These are phyloP conservation scores for Limenitis arthemis DNA, from an alignment of 2,888 invertebrate genomes.

Conservation along the genomic window DNA sequence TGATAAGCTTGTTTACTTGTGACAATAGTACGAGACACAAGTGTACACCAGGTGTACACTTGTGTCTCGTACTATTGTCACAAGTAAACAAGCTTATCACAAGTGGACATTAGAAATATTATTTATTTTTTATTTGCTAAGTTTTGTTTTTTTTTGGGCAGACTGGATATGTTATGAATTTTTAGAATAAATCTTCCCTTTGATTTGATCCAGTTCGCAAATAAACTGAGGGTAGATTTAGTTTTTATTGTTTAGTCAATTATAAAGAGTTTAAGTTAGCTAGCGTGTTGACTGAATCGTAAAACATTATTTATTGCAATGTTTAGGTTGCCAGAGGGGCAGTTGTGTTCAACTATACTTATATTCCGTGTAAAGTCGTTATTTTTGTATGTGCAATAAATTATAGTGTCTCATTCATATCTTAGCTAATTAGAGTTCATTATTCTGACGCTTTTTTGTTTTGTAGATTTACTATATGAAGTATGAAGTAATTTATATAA, in stretches of 20 bases:
- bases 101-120: conserved; percentile 21
- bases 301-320: conserved; percentile 30
- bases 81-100: conserved; percentile 1
- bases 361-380: conserved; percentile 42
- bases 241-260: conserved; percentile 25
- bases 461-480: conserved; percentile 25
- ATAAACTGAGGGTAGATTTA: conserved; percentile 3
- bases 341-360: conserved; percentile 24
- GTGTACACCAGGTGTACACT: conserved; percentile 12
- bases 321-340: conserved; percentile 14
- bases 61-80: conserved; percentile 9
- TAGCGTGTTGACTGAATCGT: conserved; percentile 22
- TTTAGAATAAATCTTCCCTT: conserved; percentile 4
- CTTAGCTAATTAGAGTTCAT: conserved; percentile 65
- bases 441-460: conserved; percentile 58
- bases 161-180: conserved; percentile 8
- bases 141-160: conserved; percentile 30
- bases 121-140: conserved; percentile 42
- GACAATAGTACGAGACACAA: conserved; percentile 9
- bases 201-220: background rate
- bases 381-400: conserved; percentile 69
- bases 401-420: conserved; percentile 60
- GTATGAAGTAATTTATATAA: conserved; percentile 15
- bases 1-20: conserved; percentile 1
- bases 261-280: conserved; percentile 12